Evolutionary conservation across 53 echinoderm and acorn worm species (phyloP).

Genomic region (Holothuria leucospilota): DNA sequence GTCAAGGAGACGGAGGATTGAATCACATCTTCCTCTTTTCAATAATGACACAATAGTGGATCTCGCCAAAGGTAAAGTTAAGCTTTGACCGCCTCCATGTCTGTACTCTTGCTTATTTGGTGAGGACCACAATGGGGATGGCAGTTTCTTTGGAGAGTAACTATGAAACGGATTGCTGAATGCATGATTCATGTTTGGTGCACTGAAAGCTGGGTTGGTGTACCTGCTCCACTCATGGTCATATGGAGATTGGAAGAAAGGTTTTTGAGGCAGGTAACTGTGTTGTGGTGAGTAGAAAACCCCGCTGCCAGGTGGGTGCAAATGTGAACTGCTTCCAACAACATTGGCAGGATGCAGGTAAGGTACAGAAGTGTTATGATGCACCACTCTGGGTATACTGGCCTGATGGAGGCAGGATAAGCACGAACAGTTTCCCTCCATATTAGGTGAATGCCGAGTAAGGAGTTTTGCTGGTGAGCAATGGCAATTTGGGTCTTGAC

Average conservation of each 20-base stretch:
- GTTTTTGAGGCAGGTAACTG: not conserved
- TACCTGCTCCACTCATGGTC: not conserved
- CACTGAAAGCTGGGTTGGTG: not conserved
- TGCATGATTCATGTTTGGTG: not conserved
- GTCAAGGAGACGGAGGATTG: not conserved
- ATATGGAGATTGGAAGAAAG: not conserved
- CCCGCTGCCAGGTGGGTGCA: not conserved
- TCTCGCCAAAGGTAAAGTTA: slow-evolving; percentile 25
- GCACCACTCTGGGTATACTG: not conserved
- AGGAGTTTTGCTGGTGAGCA: not conserved
- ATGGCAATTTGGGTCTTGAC: slow-evolving; percentile 16
- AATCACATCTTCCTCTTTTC: slow-evolving; percentile 24
- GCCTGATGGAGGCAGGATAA: not conserved
- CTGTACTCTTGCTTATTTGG: not conserved
- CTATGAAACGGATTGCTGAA: not conserved
- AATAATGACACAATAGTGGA: slow-evolving; percentile 21
- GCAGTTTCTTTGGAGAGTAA: not conserved
- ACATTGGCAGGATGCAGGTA: not conserved
- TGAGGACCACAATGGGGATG: not conserved
- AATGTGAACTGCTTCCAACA: not conserved
- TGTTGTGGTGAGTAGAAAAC: slow-evolving; percentile 5
- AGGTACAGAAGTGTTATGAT: not conserved
- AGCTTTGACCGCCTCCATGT: not conserved
- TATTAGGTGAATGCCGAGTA: not conserved
- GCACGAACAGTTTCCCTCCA: slow-evolving; percentile 17